A percentile compares a stretch with the other conserved stretches of the same genome.
Evolutionary conservation across 2,797 vertebrate genomes (phyloP).

Genomic region (Sebastes trivittatus): DNA sequence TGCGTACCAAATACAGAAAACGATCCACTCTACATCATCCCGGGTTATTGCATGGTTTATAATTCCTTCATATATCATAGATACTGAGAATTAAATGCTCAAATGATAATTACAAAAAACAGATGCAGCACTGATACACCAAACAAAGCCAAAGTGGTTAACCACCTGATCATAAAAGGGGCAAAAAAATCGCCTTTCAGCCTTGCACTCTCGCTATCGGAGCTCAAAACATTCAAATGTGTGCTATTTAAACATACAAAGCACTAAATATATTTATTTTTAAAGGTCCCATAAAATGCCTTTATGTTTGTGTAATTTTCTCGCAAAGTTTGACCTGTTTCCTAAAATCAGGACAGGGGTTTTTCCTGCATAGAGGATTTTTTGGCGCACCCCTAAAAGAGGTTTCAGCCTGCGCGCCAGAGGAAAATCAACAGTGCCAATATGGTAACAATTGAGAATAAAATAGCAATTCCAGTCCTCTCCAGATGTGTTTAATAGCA

Average conservation of each 20-base stretch:
- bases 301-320: neutral
- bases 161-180: neutral
- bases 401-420: too few species aligned
- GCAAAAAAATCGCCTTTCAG: neutral
- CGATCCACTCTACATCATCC: neutral
- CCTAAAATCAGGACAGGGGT: neutral
- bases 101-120: neutral
- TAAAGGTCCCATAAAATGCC: neutral
- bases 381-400: neutral
- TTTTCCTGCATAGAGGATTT: neutral
- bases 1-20: neutral
- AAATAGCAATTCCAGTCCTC: neutral
- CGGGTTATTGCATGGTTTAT: neutral
- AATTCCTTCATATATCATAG: neutral
- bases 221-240: neutral
- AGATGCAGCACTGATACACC: neutral
- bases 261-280: neutral
- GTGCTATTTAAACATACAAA: neutral
- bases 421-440: too few species aligned
- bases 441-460: neutral
- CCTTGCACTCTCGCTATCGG: neutral
- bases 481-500: neutral
- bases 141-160: neutral
- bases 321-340: neutral
- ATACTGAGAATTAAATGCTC: neutral